Base-by-base conservation (phyloP, 2,113 vertebrate genomes). In the Varanus komodoensis region DNA sequence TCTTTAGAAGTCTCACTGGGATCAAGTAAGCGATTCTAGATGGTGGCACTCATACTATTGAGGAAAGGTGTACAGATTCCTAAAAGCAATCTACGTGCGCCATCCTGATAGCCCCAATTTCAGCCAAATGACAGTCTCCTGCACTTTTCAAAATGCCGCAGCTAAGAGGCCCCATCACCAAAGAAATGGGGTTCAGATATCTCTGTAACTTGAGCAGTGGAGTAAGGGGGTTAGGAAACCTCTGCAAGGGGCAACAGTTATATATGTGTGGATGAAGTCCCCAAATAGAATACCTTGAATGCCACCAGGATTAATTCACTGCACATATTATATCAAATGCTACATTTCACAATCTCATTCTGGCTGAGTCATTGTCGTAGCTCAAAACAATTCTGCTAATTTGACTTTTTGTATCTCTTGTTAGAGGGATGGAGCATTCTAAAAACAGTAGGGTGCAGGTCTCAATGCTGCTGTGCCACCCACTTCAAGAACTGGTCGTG, bases 341-440 rank as follows among this genome's bases (percentile, higher is more conserved):
- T 4, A 11, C 19, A 52, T 88, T 80, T 71, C 52, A 79, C 57
- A 77, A 77, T 34, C 14, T 77, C 1, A 3, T 32, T 11, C 34
- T 74, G 67, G 7, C 50, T 87, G 89, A 95, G 90, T 94, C 94
- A 91, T 93, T 93, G 95, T 95, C 74, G n/a, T 92, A 93, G 87
- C 94, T 95, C 90, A 94, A 89, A 95, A 88, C 93, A 96, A 85
- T 94, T 91, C 48, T 94, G 94, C 93, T 96, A 95, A 95, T 95
- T 88, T 95, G 29, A 1, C 15, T 44, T 86, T 57, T 73, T 23
- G 17, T 80, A 12, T 52, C 54, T 73, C 69, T 86, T 95, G 92
- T 94, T 93, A 93, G 82, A 69, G 88, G 92, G 84, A 54, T 91
- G 69, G 77, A 93, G 90, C 79, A 25, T 87, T 38, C 73, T 93